phyloP scores from a whole-genome alignment of 2,113 vertebrate genomes.

The Genyomyrus donnyi region DNA sequence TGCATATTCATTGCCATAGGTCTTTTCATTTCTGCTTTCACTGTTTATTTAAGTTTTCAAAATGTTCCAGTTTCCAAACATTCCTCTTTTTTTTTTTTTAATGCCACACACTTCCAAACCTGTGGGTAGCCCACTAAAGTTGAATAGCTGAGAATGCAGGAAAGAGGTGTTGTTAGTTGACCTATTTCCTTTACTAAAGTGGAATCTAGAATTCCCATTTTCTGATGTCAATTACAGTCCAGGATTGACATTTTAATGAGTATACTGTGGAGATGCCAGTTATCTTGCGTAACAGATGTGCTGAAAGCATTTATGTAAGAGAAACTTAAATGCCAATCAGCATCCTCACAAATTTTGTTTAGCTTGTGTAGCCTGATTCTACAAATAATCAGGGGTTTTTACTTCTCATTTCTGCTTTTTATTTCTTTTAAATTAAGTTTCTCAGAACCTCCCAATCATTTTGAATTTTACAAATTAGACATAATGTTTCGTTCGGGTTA shows the following conservation, averaged over 20 bases:
- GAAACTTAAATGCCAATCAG: not conserved
- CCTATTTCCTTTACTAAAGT: not conserved
- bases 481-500: slow-evolving; percentile 16
- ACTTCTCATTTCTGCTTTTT: not conserved
- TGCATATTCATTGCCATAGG: not conserved
- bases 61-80: not conserved
- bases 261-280: not conserved
- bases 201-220: not conserved
- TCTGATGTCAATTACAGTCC: slow-evolving; percentile 8
- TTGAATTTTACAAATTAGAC: slow-evolving; percentile 11
- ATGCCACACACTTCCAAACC: not conserved
- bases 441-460: not conserved
- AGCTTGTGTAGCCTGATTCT: not conserved
- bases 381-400: not conserved
- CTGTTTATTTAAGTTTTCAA: not conserved
- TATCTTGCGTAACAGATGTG: not conserved
- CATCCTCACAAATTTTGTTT: not conserved
- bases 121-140: not conserved
- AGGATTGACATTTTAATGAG: not conserved
- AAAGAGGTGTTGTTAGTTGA: not conserved
- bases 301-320: not conserved
- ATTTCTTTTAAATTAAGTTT: not conserved
- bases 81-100: not conserved
- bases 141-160: not conserved
- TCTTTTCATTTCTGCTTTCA: not conserved